Evolutionary conservation across 1,140 invertebrate species (phyloP), one percentile per base, ranked within the genome.

Genomic region (Phthorimaea operculella): DNA sequence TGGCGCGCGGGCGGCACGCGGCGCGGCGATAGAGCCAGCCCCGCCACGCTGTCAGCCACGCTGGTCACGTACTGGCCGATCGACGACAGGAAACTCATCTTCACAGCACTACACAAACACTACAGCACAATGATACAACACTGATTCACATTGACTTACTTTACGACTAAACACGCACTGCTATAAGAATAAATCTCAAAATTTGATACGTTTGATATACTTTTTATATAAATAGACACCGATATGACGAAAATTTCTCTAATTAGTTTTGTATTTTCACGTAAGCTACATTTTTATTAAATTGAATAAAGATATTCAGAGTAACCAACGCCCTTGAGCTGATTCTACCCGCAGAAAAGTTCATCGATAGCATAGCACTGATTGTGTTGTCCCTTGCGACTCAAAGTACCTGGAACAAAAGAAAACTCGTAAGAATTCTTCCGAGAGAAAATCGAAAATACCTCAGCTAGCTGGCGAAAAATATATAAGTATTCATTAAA

Each of bases 21-120:
- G 59, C 92, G 92, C 33, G 92, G 92, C 56, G 91, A 92, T n/a
- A 94, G 79, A 34, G 88, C 90, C 54, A 94, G 77, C 65, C 90
- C 92, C 10, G 92, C 92, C 55, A 94, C 93, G 66, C 92, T 92
- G 73, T 89, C 90, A 59, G 89, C 90, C 67, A 83, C 90, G 58
- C 88, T 90, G 56, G 87, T 90, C 70, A 94, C 92, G 78, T 93
- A 92, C 74, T 94, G 92, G 66, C 93, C 91, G 58, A 94, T 78
- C 8, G 92, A 93, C 69, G 91, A 92, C 72, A 94, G 90, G 86
- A 94, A 94, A 88, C 93, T 94, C 93, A 94, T 94, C 54, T 56
- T 52, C n/a, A 55, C 55, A 17, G 49, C 57, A 39, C 36, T 39
- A 39, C 36, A 39, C 36, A 39, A 39, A 2, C 36, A 39, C 36